Evolutionary conservation across 2,797 vertebrate species (phyloP).

Genomic region (Premnoplex brunnescens): DNA sequence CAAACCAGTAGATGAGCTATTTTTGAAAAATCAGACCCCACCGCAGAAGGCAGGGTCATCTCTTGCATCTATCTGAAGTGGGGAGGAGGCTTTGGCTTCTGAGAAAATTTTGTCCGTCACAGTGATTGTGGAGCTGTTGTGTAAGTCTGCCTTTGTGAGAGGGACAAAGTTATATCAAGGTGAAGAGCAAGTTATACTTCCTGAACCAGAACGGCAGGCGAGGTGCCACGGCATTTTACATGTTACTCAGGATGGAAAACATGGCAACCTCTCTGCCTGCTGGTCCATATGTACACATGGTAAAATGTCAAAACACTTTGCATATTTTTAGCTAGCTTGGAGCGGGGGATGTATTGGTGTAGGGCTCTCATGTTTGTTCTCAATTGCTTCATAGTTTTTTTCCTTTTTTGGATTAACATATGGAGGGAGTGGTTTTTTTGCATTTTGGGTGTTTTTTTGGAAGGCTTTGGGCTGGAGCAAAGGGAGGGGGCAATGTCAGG

Average conservation of each 20-base stretch:
- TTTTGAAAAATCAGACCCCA: background rate
- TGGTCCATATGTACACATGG: fast-evolving
- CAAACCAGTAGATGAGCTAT: background rate
- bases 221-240: background rate
- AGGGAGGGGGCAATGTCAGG: background rate
- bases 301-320: background rate
- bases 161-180: background rate
- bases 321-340: background rate
- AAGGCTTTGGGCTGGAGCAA: background rate
- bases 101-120: background rate
- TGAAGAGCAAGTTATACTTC: background rate
- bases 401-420: background rate
- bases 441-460: background rate
- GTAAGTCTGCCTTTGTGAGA: background rate
- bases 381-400: background rate
- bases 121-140: background rate
- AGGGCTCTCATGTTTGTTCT: background rate
- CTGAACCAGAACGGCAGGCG: background rate
- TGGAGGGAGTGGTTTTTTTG: background rate
- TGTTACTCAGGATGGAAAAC: background rate
- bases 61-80: fast-evolving
- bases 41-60: background rate
- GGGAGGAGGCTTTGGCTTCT: background rate
- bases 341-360: background rate
- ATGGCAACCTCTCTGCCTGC: background rate